Evolutionary conservation across 1,140 invertebrate genomes (phyloP).

Genomic region (Eumeta japonica): DNA sequence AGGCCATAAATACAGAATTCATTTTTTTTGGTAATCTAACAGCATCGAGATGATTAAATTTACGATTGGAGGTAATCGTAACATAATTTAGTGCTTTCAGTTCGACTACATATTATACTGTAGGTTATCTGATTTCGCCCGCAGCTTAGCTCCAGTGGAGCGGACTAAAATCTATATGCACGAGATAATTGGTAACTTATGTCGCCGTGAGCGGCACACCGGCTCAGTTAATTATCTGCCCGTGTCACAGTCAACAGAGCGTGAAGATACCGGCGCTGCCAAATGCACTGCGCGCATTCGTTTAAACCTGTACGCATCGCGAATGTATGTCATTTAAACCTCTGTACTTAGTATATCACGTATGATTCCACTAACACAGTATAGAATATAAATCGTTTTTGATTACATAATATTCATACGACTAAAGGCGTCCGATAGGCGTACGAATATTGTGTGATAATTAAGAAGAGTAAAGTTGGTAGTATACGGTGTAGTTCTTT

Average conservation of each 20-base stretch:
- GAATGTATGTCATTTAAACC: too few relatives aligned
- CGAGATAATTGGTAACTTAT: constrained; percentile 48
- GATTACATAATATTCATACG: too few relatives aligned
- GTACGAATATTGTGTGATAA: too few relatives aligned
- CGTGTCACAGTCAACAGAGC: constrained; percentile 21
- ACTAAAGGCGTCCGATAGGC: too few relatives aligned
- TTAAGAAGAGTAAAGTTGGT: too few relatives aligned
- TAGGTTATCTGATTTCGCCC: background rate
- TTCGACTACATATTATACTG: background rate
- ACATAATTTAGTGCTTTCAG: background rate
- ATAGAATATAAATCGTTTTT: too few relatives aligned
- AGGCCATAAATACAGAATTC: background rate
- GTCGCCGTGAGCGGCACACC: constrained; percentile 33
- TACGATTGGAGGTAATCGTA: background rate
- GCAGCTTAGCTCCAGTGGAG: too few relatives aligned
- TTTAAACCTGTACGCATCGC: too few relatives aligned
- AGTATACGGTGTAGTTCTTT: too few relatives aligned
- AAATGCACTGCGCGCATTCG: constrained; percentile 30
- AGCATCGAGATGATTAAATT: background rate
- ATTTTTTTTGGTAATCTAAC: background rate
- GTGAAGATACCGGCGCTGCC: constrained; percentile 47
- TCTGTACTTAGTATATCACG: too few relatives aligned
- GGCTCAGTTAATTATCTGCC: constrained; percentile 34
- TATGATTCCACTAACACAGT: too few relatives aligned
- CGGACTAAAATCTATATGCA: too few relatives aligned